Base-by-base conservation (phyloP, 1,140 invertebrate species). In the Ceratitis capitata region DNA sequence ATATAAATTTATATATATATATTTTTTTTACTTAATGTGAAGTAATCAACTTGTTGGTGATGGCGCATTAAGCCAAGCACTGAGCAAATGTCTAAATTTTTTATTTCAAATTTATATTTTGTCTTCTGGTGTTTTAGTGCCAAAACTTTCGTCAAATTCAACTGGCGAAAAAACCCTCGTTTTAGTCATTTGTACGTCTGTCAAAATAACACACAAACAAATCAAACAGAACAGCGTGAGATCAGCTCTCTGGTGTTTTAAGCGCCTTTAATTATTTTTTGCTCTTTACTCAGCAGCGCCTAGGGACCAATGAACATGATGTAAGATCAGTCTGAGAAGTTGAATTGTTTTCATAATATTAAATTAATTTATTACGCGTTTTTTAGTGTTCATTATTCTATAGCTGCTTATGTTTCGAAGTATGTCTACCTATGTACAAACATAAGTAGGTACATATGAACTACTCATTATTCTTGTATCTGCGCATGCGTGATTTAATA, bases 121-220 rank as follows among this genome's bases (percentile, higher is more conserved):
- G n/a, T n/a, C n/a, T n/a, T n/a, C n/a, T n/a, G n/a, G 61, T 32
- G 61, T 69, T 69, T 69, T 69, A 39, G 61, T 69, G 61, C 61
- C 61, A 69, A 69, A 69, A 69, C 39, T 39, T 35, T 2, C 58
- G 29, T 61, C 61, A 69, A 69, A 69, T 69, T 69, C 35, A 69
- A 32, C 58, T 12, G 12, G 29, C 58, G 23, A 61, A 26, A 26
- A 61, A 69, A 69, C 32, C 14, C 35, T 69, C n/a, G 39, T 39
- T 69, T 69, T 29, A 69, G 61, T 69, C 12, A 69, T 69, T 69
- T 69, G 61, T 16, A 19, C 61, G 61, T 69, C 61, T 69, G 61
- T 69, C 61, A 39, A 39, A 69, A 53, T 1, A 10, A 53, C 51
- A 9, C 47, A 49, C 7, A 49, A 49, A 49, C 14, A 14, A 7